Conservation (phyloP, 1,140 invertebrate species). For the Drosophila rhopaloa region DNA sequence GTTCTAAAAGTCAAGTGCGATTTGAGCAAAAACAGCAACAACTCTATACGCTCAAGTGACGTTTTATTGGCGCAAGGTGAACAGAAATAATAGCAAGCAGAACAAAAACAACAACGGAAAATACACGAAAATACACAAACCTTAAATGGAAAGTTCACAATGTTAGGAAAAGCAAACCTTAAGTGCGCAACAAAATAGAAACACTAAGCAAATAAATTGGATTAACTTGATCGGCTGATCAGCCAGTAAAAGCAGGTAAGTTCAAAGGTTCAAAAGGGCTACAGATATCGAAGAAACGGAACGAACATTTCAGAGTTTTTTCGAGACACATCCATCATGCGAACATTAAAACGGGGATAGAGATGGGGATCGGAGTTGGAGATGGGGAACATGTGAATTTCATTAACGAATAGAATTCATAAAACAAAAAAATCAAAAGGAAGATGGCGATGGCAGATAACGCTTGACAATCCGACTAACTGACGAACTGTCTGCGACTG, state of each 20-base stretch:
- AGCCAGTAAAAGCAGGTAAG: conserved; percentile 33
- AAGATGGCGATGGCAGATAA: conserved; percentile 67
- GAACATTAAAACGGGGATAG: conserved; percentile 38
- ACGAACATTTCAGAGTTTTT: conserved; percentile 13
- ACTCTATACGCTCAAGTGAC: conserved; percentile 68
- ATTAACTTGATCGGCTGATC: conserved; percentile 29
- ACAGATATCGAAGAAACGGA: conserved; percentile 21
- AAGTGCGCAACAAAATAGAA: conserved; percentile 29
- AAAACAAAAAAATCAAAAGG: conserved; percentile 37
- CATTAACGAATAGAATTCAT: conserved; percentile 67
- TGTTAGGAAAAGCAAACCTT: conserved; percentile 22
- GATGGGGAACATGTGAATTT: conserved; percentile 72
- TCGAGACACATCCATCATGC: conserved; percentile 68
- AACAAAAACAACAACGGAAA: conserved; percentile 17
- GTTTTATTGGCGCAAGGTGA: conserved; percentile 80
- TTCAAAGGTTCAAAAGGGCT: conserved; percentile 23
- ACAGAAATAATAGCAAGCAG: conserved; percentile 17
- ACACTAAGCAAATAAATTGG: conserved; percentile 34
- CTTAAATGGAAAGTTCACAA: conserved; percentile 31
- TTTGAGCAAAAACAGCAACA: conserved; percentile 55
- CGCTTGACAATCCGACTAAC: conserved; percentile 40
- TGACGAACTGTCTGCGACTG: conserved; percentile 47
- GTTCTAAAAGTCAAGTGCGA: conserved; percentile 78
- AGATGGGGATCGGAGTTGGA: conserved; percentile 38
- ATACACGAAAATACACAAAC: conserved; percentile 10